A percentile compares a stretch with the other conserved stretches of the same genome.
Evolutionary conservation across 2,113 vertebrate species (phyloP).

Genomic region (Apus apus): DNA sequence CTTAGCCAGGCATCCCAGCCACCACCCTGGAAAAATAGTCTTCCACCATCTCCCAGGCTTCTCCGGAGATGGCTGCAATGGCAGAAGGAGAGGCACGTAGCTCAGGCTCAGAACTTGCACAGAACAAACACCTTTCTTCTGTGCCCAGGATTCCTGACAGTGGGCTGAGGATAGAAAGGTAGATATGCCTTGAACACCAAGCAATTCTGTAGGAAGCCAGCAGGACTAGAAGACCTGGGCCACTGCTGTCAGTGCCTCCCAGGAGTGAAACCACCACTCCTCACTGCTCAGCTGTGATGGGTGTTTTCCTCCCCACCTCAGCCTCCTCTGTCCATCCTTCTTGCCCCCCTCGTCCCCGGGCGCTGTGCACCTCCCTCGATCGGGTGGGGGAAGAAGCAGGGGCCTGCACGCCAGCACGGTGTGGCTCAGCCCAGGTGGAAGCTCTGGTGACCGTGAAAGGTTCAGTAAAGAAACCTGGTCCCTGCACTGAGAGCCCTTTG

Average conservation of each 20-base stretch:
- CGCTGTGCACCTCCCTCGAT: neutral
- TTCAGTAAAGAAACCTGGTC: slow-evolving; percentile 39
- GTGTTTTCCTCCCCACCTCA: slow-evolving; percentile 2
- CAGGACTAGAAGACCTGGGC: neutral
- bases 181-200: fast-evolving
- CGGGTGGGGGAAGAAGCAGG: slow-evolving; percentile 1
- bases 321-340: slow-evolving; percentile 31
- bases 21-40: neutral
- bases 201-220: neutral
- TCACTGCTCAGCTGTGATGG: neutral
- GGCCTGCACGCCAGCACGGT: neutral
- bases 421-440: neutral
- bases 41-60: neutral
- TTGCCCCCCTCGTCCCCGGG: neutral
- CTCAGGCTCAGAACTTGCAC: neutral
- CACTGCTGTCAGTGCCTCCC: neutral
- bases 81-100: neutral
- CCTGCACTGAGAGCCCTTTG: neutral
- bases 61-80: neutral
- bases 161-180: neutral
- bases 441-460: neutral
- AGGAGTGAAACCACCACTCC: neutral
- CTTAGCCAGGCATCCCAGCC: neutral
- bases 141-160: neutral
- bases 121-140: neutral